Conservation (phyloP, 2,888 invertebrate genomes). For the Luperina testacea region DNA sequence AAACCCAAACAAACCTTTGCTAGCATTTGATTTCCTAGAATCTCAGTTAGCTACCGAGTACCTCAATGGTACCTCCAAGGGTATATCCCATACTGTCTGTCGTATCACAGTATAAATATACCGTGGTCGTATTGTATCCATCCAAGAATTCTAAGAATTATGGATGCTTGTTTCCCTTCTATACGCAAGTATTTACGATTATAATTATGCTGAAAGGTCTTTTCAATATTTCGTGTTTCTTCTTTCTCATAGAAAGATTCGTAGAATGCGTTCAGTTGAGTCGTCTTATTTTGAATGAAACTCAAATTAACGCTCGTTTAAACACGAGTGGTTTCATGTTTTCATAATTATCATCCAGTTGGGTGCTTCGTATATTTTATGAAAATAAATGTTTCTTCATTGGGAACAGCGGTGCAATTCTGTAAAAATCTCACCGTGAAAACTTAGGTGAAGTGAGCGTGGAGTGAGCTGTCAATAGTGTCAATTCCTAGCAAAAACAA, state of each 20-base stretch:
- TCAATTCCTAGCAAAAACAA: too few species aligned
- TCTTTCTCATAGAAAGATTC: constrained; percentile 2
- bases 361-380: neutral
- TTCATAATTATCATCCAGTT: constrained; percentile 4
- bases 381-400: neutral
- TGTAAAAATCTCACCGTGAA: too few species aligned
- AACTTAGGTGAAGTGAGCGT: too few species aligned
- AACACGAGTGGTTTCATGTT: constrained; percentile 27
- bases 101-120: too few species aligned
- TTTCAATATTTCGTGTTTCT: constrained; percentile 16
- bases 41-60: neutral
- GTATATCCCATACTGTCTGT: neutral
- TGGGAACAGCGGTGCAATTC: neutral
- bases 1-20: neutral
- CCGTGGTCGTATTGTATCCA: neutral
- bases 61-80: neutral
- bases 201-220: neutral
- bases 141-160: neutral
- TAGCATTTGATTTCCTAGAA: neutral
- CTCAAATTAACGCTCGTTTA: constrained; percentile 19
- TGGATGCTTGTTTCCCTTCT: neutral
- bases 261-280: constrained; percentile 9
- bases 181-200: constrained; percentile 12
- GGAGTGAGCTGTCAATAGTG: too few species aligned
- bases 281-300: constrained; percentile 19